A percentile compares a stretch with the other conserved stretches of the same genome.
Evolutionary conservation across 2,113 vertebrate genomes (phyloP).

Genomic region (Pungitius pungitius): DNA sequence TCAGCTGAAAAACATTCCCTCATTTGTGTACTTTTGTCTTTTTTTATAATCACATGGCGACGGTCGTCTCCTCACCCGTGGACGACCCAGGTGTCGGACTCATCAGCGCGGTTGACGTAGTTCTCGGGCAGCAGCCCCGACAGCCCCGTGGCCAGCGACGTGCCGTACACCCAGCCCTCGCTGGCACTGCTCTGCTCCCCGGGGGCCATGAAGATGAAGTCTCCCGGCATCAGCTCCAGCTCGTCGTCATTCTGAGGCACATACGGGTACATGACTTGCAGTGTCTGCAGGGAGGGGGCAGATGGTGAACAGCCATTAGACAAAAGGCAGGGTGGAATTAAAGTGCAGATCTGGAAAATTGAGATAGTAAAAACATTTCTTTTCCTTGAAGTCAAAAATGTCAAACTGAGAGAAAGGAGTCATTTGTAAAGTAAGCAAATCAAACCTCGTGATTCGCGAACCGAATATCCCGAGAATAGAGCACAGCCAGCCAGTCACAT

Average conservation of each 20-base stretch:
- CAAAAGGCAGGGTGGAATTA: too few species aligned
- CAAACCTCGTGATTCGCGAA: slow-evolving; percentile 95
- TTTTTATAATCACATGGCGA: too few species aligned
- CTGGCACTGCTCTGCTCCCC: slow-evolving; percentile 93
- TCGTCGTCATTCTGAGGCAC: slow-evolving; percentile 95
- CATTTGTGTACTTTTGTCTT: slow-evolving; percentile 1
- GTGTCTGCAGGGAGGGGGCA: slow-evolving; percentile 79
- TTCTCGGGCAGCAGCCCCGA: slow-evolving; percentile 97
- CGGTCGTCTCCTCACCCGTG: slow-evolving; percentile 95
- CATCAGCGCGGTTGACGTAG: slow-evolving; percentile 92
- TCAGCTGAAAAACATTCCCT: background rate
- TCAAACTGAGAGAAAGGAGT: background rate
- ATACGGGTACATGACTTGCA: slow-evolving; percentile 98
- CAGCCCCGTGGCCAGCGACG: slow-evolving; percentile 89
- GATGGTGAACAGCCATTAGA: background rate
- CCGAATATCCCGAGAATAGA: slow-evolving; percentile 96
- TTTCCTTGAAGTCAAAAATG: background rate
- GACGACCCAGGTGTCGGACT: slow-evolving; percentile 96
- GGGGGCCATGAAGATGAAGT: slow-evolving; percentile 96
- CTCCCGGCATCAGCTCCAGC: slow-evolving; percentile 91
- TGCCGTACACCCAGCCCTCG: slow-evolving; percentile 95
- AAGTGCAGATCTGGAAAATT: background rate
- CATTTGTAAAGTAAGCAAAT: background rate
- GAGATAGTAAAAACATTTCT: background rate
- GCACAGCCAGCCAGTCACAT: slow-evolving; percentile 94